A percentile compares a stretch with the other conserved stretches of the same genome.
Conservation (phyloP, 2,113 vertebrate species). For the Hucho hucho region DNA sequence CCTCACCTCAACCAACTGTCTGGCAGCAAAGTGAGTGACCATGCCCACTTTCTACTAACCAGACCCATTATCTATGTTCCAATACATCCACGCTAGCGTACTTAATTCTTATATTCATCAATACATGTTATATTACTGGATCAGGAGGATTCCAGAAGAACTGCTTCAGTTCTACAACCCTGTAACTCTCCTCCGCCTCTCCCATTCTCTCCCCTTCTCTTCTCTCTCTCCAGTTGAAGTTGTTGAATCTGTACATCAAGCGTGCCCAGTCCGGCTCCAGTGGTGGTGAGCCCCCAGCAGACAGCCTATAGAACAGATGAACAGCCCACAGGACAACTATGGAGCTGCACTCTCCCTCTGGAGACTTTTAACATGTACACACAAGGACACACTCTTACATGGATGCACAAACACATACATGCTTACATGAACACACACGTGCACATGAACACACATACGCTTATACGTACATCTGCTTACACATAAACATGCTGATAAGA, state of each 20-base stretch:
- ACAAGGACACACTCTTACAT: slow-evolving; percentile 32
- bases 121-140: too few relatives aligned
- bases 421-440: slow-evolving; percentile 2
- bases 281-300: slow-evolving; percentile 80
- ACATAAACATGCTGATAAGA: slow-evolving; percentile 5
- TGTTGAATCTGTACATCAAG: slow-evolving; percentile 97
- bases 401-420: slow-evolving; percentile 39
- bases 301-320: slow-evolving; percentile 79
- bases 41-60: background rate
- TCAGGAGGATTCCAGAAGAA: too few relatives aligned
- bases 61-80: background rate
- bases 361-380: slow-evolving; percentile 20
- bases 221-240: slow-evolving; percentile 83
- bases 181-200: background rate
- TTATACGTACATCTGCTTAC: slow-evolving; percentile 24
- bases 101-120: too few relatives aligned
- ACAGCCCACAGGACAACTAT: slow-evolving; percentile 35
- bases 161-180: background rate
- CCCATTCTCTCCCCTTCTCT: slow-evolving; percentile 30
- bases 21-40: slow-evolving; percentile 90
- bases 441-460: slow-evolving; percentile 24
- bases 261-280: slow-evolving; percentile 91
- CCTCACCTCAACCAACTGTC: slow-evolving; percentile 94
- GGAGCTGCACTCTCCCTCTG: slow-evolving; percentile 59
- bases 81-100: too few relatives aligned